Percentiles rank a stretch among this genome's conserved stretches.
These are phyloP conservation scores for Leptinotarsa undecemlineata DNA, from an alignment of 1,140 invertebrate genomes.

Conservation along the genomic window DNA sequence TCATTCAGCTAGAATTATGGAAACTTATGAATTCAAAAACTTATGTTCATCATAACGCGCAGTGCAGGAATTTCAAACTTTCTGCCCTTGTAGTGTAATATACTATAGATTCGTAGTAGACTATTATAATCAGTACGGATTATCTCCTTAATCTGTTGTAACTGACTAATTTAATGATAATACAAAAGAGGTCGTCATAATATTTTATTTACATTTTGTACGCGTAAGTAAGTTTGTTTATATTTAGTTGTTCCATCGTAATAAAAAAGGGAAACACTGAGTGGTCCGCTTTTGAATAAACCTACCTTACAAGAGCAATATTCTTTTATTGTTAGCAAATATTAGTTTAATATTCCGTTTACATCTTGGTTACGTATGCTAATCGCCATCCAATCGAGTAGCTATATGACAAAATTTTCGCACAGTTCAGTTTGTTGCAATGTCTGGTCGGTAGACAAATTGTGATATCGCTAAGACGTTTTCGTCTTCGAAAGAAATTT, in stretches of 20 bases:
- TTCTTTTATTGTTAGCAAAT: slow-evolving; percentile 25
- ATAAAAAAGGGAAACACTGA: slow-evolving; percentile 11
- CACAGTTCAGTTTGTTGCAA: slow-evolving; percentile 16
- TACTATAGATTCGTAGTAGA: not conserved
- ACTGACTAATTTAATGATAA: not conserved
- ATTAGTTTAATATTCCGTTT: slow-evolving; percentile 22
- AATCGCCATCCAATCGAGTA: slow-evolving; percentile 8
- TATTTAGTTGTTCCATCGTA: slow-evolving; percentile 1
- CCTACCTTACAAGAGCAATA: slow-evolving; percentile 20
- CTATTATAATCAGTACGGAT: not conserved
- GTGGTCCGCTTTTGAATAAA: not conserved
- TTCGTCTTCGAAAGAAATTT: not conserved
- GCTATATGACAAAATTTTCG: slow-evolving; percentile 13
- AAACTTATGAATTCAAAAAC: no score
- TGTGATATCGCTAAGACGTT: not conserved
- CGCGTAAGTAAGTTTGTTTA: not conserved
- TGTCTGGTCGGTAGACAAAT: not conserved
- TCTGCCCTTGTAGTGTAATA: not conserved
- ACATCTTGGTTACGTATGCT: slow-evolving; percentile 19
- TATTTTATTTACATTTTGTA: not conserved
- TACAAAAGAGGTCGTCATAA: not conserved
- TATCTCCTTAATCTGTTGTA: not conserved
- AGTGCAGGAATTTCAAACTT: no score
- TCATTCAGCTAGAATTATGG: no score
- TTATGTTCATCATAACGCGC: not conserved